Base-by-base conservation (phyloP, 2,113 vertebrate genomes). In the Grammomys surdaster region DNA sequence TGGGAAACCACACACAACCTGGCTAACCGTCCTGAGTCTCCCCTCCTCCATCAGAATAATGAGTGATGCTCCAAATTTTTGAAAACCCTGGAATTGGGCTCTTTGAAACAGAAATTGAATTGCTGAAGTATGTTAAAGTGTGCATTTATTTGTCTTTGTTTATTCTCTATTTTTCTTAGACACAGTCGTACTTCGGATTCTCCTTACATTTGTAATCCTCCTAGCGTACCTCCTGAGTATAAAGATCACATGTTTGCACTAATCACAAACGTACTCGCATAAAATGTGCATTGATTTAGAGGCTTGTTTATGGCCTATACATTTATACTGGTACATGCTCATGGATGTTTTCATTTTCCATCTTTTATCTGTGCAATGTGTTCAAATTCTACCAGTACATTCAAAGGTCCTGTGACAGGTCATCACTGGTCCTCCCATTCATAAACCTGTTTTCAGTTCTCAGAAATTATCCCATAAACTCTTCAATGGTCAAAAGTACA, bases 41-140 rank as follows among this genome's bases (percentile, higher is more conserved):
- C 46, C 20, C 51, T 58, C 0, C 16, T 36, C 24, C 4, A 17
- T 72, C 10, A 90, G 54, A 67, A 33, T 40, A 69, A 33, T 88
- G 58, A 90, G 4, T n/a, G 76, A 26, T 87, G 56, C 54, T 84
- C 26, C 54, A 77, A 94, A 82, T 72, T 48, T 63, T 87, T 26
- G 26, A 77, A 33, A 72, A 87, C 94, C 69, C 36, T 89, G n/a
- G 22, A 65, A 72, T 5, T 85, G 58, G 26, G 36, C 20, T 2
- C 51, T 58, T 93, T 56, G 75, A 91, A 95, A 86, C 46, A 86
- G 51, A 89, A 91, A 89, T 33, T 78, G 36, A 93, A 91, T 58
- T 67, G 43, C 31, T 65, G 40, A 85, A 65, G 28, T 85, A 20
- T 48, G 26, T 22, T 56, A 13, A 70, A 54, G 36, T 51, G 31